These are phyloP conservation scores for Brevipalpus yothersi DNA, from an alignment of 1,140 invertebrate genomes.

Conservation along the genomic window DNA sequence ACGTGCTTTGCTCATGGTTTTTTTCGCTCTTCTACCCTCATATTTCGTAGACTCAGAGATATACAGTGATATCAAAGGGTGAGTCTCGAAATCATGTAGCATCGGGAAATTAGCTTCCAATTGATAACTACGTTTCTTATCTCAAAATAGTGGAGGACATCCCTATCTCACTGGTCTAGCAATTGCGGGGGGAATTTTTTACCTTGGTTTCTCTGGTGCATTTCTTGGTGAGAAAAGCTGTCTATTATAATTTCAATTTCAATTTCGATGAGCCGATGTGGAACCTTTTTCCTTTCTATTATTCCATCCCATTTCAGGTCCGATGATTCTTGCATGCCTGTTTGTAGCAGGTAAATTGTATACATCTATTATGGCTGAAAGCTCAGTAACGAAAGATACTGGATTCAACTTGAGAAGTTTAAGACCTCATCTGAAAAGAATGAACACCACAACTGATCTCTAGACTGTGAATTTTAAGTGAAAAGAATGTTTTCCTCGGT, in stretches of 20 bases:
- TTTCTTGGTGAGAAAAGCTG: slow-evolving; percentile 53
- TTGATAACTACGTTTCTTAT: slow-evolving; percentile 1
- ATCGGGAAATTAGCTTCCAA: not conserved
- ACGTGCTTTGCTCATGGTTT: slow-evolving; percentile 41
- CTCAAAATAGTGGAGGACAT: slow-evolving; percentile 51
- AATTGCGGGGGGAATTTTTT: slow-evolving; percentile 93
- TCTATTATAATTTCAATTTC: slow-evolving; percentile 19
- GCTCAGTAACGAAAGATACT: not conserved
- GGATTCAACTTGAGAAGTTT: not conserved
- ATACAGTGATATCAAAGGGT: slow-evolving; percentile 93
- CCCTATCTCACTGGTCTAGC: slow-evolving; percentile 93
- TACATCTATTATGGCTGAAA: not conserved
- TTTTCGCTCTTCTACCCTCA: slow-evolving; percentile 68
- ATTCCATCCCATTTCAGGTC: not conserved
- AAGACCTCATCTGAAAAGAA: not conserved
- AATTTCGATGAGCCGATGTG: too few species aligned
- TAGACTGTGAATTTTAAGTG: not conserved
- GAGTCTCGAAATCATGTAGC: slow-evolving; percentile 12
- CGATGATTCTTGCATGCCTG: not conserved
- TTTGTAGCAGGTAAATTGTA: slow-evolving; percentile 1
- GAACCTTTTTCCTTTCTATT: too few species aligned
- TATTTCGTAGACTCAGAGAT: slow-evolving; percentile 73
- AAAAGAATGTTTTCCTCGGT: too few species aligned
- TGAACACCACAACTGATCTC: not conserved
- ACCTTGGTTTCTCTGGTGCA: slow-evolving; percentile 78